A percentile compares a stretch with the other conserved stretches of the same genome.
Conservation (phyloP, 1,140 invertebrate species). For the Drosophila yakuba region DNA sequence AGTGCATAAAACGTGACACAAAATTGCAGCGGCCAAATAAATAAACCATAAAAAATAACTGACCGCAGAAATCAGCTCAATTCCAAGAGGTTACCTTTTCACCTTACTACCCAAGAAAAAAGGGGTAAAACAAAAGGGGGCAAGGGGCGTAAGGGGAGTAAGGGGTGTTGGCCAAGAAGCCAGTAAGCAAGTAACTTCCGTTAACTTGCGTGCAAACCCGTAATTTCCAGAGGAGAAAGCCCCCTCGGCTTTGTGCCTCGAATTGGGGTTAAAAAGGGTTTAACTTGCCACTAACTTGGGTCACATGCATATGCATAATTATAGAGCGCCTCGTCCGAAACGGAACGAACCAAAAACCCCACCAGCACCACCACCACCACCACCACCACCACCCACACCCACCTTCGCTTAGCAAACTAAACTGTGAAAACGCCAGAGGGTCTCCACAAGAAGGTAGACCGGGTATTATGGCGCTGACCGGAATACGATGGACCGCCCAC, state of each 20-base stretch:
- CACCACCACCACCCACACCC: not conserved
- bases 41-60: conserved; percentile 78
- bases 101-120: too few relatives aligned
- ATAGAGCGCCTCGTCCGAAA: conserved; percentile 60
- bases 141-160: too few relatives aligned
- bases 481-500: conserved; percentile 14
- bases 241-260: not conserved
- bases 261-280: conserved; percentile 81
- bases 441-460: not conserved
- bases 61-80: conserved; percentile 70
- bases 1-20: conserved; percentile 69
- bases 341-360: conserved; percentile 36
- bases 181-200: conserved; percentile 58
- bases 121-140: not conserved
- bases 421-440: conserved; percentile 74
- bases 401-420: conserved; percentile 66
- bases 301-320: conserved; percentile 80
- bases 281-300: conserved; percentile 65
- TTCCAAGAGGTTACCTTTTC: conserved; percentile 7
- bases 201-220: conserved; percentile 74
- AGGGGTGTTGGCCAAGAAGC: not conserved
- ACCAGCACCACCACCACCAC: not conserved
- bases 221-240: conserved; percentile 52
- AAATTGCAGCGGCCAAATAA: conserved; percentile 75
- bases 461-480: conserved; percentile 15